These are phyloP conservation scores for Pipistrellus pygmaeus DNA, from an alignment of 2,797 vertebrate genomes.

Conservation along the genomic window DNA sequence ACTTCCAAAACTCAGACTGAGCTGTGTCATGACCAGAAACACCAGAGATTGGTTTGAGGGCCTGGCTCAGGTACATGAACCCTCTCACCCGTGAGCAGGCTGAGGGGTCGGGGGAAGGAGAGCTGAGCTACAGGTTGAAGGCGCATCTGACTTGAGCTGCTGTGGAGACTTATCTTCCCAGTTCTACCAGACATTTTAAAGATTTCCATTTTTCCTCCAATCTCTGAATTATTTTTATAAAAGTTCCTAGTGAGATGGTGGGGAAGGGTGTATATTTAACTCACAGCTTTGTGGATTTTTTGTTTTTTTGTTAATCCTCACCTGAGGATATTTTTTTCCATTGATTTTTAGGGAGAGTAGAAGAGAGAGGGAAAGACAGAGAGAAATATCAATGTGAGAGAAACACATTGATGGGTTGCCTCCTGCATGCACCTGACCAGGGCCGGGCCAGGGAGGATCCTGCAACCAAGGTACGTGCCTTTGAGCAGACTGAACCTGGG, in stretches of 20 bases:
- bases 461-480: too few species aligned
- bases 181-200: slow-evolving; percentile 29
- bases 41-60: background rate
- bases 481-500: too few species aligned
- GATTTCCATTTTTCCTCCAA: background rate
- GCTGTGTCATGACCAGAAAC: slow-evolving; percentile 1
- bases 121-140: background rate
- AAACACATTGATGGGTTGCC: too few species aligned
- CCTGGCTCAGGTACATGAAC: background rate
- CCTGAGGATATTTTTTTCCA: too few species aligned
- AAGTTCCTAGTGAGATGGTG: background rate
- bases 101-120: rapidly evolving
- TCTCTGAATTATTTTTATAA: background rate
- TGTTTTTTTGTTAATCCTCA: too few species aligned
- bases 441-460: too few species aligned
- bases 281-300: background rate
- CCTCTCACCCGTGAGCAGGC: background rate
- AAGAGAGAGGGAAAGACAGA: too few species aligned
- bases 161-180: background rate
- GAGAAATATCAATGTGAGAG: too few species aligned
- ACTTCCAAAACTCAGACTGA: slow-evolving; percentile 28
- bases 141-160: background rate
- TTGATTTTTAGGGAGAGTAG: too few species aligned
- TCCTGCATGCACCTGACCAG: too few species aligned
- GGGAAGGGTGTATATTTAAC: background rate